These are phyloP conservation scores for Eriocheir sinensis DNA, from an alignment of 1,140 invertebrate genomes.

Conservation along the genomic window DNA sequence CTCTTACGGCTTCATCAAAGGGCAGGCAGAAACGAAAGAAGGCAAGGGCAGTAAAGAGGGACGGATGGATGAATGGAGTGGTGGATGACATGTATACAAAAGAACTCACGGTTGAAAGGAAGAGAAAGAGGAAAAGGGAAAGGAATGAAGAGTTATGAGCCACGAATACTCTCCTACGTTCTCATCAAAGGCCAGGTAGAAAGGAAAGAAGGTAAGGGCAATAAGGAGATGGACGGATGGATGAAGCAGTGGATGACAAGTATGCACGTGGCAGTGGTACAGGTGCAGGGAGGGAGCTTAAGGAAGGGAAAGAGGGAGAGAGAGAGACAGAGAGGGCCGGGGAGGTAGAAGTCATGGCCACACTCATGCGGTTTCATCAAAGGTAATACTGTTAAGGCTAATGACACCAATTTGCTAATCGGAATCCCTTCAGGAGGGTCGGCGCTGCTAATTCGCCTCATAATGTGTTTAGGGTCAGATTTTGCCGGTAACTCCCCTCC, in stretches of 20 bases:
- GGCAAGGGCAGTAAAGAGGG: background rate
- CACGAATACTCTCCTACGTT: no score
- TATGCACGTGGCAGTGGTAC: background rate
- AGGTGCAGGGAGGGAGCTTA: background rate
- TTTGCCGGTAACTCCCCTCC: constrained; percentile 47
- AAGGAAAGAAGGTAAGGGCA: no score
- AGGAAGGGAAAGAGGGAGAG: background rate
- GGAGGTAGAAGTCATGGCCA: constrained; percentile 37
- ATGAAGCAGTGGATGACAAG: background rate
- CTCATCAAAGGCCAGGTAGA: no score
- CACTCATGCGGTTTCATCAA: constrained; percentile 59
- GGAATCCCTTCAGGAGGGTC: constrained; percentile 64
- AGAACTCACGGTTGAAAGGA: background rate
- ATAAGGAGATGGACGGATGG: no score
- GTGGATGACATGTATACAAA: background rate
- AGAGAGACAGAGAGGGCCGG: background rate
- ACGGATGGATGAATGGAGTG: background rate
- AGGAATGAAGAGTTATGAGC: background rate
- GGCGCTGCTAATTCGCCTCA: constrained; percentile 54
- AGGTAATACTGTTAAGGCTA: constrained; percentile 67
- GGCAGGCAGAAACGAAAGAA: background rate
- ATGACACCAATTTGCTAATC: constrained; percentile 68
- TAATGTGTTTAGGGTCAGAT: constrained; percentile 65
- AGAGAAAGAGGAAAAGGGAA: background rate
- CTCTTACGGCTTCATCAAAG: no score